Evolutionary conservation across 2,888 invertebrate genomes (phyloP), one percentile per base, ranked within the genome.

Genomic region (Noctua pronuba): DNA sequence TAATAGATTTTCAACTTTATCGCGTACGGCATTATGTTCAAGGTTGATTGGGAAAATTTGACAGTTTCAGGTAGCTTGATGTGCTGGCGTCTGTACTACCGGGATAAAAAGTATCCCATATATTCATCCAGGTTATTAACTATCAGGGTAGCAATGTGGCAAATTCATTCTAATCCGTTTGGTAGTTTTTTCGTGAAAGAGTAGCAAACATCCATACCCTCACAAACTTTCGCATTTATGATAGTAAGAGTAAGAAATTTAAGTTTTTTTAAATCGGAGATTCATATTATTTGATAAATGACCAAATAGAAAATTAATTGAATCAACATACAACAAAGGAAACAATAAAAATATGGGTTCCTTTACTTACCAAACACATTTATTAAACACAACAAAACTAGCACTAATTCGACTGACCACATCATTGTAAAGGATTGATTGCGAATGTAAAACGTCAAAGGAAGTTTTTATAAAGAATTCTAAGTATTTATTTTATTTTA

Each of bases 331-430:
- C 0, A 41, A 41, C 11, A 41, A 41, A 41, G 10, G 41, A 73
- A 18, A 55, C 18, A 28, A 35, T 18, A 28, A n/a, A 66, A 31
- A 7, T 31, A 44, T 24, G 41, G 6, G 18, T 44, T 31, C 2
- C 4, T 35, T 24, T 16, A 67, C 80, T 80, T 68, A 79, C 79
- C 46, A 18, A 52, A 62, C 2, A 52, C 69, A 66, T 38, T 69
- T 49, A 44, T 64, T 0, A 69, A 69, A 65, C 18, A 74, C 18
- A 81, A 2, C 1, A 81, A 44, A 28, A 82, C 21, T 21, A 70
- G 46, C 31, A 77, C 6, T 58, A 41, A 18, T 21, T 35, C 18
- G 6, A 58, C 41, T 52, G 44, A 72, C 68, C 62, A 70, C 74
- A 74, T 74, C 21, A 13, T 80, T 0, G 24, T 10, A 16, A 44